A percentile compares a stretch with the other conserved stretches of the same genome.
These are phyloP conservation scores for Haliclystus octoradiatus DNA, from an alignment of 30 jellyfish, hydroid and myxozoan genomes.

Conservation along the genomic window DNA sequence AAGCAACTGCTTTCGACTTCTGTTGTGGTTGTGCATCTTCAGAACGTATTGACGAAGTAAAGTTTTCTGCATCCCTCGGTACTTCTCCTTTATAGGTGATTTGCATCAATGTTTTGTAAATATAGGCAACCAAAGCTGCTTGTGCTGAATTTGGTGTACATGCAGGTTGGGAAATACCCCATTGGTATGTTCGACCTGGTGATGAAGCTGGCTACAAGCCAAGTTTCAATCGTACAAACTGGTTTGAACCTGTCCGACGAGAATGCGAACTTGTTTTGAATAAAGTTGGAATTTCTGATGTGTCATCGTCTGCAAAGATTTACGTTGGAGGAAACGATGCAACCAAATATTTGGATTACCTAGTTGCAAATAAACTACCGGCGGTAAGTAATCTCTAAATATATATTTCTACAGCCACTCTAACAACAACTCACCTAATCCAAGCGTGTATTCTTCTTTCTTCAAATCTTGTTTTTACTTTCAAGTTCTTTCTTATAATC, in stretches of 20 bases:
- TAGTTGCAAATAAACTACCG: slow-evolving; percentile 94
- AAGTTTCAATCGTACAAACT: slow-evolving; percentile 88
- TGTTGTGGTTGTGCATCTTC: no score
- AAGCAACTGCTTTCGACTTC: no score
- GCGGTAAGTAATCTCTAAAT: slow-evolving; percentile 70
- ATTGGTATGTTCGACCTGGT: slow-evolving; percentile 76
- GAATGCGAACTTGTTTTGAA: slow-evolving; percentile 70
- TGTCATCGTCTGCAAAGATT: slow-evolving; percentile 90
- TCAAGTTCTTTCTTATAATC: no score
- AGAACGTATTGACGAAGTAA: no score
- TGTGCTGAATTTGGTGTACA: slow-evolving; percentile 96
- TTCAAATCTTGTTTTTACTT: no score
- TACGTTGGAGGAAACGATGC: slow-evolving; percentile 85
- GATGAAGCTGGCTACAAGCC: slow-evolving; percentile 88
- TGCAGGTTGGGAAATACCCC: slow-evolving; percentile 97
- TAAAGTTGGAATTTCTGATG: slow-evolving; percentile 80
- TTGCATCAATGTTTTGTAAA: no score
- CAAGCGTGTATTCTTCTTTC: no score
- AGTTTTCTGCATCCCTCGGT: no score
- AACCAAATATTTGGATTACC: slow-evolving; percentile 50
- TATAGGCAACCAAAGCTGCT: slow-evolving; percentile 63
- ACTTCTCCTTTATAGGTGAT: no score
- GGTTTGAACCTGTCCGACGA: slow-evolving; percentile 93
- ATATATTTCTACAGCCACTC: no score
- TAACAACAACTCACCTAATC: no score